Conservation (phyloP, 2,113 vertebrate species). For the Epinephelus moara region DNA sequence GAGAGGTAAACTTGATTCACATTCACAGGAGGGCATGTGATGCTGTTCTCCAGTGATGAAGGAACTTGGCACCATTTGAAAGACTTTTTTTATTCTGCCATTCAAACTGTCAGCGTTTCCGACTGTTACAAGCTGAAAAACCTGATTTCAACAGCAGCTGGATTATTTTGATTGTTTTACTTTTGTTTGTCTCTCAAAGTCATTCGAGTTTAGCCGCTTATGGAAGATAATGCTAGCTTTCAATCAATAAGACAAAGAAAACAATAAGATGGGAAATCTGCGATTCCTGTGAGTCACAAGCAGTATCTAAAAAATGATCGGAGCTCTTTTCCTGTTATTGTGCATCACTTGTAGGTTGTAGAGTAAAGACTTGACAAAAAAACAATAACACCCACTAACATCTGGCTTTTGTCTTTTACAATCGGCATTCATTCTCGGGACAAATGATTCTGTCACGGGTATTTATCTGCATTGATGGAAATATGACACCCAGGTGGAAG, state of each 20-base stretch:
- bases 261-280: background rate
- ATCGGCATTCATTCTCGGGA: too few relatives aligned
- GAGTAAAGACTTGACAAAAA: background rate
- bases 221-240: background rate
- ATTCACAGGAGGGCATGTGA: constrained; percentile 44
- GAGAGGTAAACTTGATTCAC: constrained; percentile 71
- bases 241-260: background rate
- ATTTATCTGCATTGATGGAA: too few relatives aligned
- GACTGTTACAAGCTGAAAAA: background rate
- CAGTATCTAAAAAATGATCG: background rate
- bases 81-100: constrained; percentile 31
- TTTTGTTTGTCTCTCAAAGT: constrained; percentile 8
- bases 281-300: background rate
- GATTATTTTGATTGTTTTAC: background rate
- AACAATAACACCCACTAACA: too few relatives aligned
- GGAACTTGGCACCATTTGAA: constrained; percentile 48
- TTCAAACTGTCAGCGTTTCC: constrained; percentile 9
- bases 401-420: too few relatives aligned
- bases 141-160: background rate
- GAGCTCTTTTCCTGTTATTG: background rate
- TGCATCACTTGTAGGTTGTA: background rate
- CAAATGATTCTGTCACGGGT: too few relatives aligned
- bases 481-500: too few relatives aligned
- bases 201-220: background rate
- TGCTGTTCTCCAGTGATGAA: constrained; percentile 30